Percentiles rank a stretch among this genome's conserved stretches.
phyloP scores from a whole-genome alignment of 2,888 invertebrate species.

The Eupithecia vulgata region DNA sequence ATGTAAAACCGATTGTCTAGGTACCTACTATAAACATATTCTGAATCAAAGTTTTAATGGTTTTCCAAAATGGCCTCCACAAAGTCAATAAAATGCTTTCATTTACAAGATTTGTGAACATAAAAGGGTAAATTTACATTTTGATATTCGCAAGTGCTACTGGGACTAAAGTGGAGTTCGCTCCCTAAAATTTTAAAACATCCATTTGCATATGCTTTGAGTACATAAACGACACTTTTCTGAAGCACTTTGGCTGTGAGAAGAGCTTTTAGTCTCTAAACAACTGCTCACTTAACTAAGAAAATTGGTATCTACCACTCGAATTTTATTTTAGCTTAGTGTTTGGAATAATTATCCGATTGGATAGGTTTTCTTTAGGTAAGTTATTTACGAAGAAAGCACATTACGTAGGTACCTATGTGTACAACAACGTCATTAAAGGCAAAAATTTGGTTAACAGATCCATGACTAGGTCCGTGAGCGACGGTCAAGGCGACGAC shows the following conservation, averaged over 20 bases:
- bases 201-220: constrained; percentile 84
- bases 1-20: background rate
- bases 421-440: too few species aligned
- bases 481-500: too few species aligned
- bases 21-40: background rate
- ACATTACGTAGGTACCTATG: too few species aligned
- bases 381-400: too few species aligned
- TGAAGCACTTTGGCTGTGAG: constrained; percentile 70
- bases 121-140: constrained; percentile 84
- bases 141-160: constrained; percentile 82
- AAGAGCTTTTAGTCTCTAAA: constrained; percentile 45
- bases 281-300: constrained; percentile 39
- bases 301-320: constrained; percentile 7
- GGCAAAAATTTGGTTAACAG: too few species aligned
- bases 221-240: constrained; percentile 83
- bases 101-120: constrained; percentile 83
- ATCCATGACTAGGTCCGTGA: too few species aligned
- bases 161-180: constrained; percentile 80
- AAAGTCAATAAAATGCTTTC: constrained; percentile 81
- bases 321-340: background rate
- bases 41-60: constrained; percentile 43
- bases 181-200: constrained; percentile 84
- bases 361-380: too few species aligned
- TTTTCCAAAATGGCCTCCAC: constrained; percentile 50
- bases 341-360: too few species aligned